These are phyloP conservation scores for Agelastica alni DNA, from an alignment of 2,888 invertebrate genomes.

Conservation along the genomic window DNA sequence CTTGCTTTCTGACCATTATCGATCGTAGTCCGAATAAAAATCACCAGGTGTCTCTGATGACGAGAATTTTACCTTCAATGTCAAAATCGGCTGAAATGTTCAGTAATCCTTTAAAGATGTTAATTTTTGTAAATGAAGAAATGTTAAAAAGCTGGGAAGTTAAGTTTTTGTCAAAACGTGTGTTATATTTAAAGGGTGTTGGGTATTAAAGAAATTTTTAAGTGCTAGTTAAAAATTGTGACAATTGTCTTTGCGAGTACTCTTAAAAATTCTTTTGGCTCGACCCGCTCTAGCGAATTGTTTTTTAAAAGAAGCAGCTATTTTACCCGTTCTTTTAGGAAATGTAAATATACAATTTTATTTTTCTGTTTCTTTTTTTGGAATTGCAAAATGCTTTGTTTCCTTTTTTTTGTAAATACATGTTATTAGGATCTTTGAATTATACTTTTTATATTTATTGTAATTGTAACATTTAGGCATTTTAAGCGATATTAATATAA, in stretches of 20 bases:
- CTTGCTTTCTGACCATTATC: too few species aligned
- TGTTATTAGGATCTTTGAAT: slow-evolving; percentile 22
- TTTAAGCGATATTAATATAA: slow-evolving; percentile 8
- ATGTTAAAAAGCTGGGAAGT: too few species aligned
- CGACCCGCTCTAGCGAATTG: too few species aligned
- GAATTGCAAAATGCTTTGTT: slow-evolving; percentile 13
- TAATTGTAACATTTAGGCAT: background rate
- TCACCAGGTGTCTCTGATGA: too few species aligned
- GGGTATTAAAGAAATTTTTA: background rate
- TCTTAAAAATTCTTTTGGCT: too few species aligned
- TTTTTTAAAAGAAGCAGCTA: slow-evolving; percentile 24
- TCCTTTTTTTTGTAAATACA: slow-evolving; percentile 25
- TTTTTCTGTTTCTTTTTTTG: slow-evolving; percentile 9
- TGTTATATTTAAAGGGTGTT: slow-evolving; percentile 10
- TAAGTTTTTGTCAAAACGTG: too few species aligned
- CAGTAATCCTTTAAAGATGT: too few species aligned
- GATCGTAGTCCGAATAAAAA: too few species aligned
- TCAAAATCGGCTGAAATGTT: too few species aligned
- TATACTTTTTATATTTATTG: slow-evolving; percentile 26
- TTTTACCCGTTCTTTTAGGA: slow-evolving; percentile 22
- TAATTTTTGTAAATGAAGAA: too few species aligned
- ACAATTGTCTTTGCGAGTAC: too few species aligned
- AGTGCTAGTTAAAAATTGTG: background rate
- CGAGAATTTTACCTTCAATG: too few species aligned
- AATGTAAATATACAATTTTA: slow-evolving; percentile 27